These are phyloP conservation scores for Drosophila repleta DNA, from an alignment of 1,140 invertebrate genomes.

Conservation along the genomic window DNA sequence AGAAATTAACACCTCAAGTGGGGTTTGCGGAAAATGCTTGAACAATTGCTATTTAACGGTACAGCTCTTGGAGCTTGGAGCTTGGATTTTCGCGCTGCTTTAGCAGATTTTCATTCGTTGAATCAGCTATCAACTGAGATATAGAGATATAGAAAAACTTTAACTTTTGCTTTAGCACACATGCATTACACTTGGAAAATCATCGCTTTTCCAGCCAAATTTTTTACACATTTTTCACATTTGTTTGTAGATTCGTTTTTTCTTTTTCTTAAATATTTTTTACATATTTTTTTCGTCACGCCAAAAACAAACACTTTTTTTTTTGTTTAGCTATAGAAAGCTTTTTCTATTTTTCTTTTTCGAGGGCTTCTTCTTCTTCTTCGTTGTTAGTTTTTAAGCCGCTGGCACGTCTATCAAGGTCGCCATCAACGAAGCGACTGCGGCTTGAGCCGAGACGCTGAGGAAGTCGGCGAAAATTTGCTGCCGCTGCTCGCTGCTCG, in stretches of 20 bases:
- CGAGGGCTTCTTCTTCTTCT: constrained; percentile 25
- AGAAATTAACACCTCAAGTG: constrained; percentile 34
- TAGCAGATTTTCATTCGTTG: constrained; percentile 1
- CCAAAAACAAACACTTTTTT: not conserved
- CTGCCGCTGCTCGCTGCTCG: not conserved
- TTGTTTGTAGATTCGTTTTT: constrained; percentile 14
- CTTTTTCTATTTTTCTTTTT: constrained; percentile 24
- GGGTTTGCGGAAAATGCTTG: constrained; percentile 16
- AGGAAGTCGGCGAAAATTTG: constrained; percentile 52
- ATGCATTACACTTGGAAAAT: constrained; percentile 4
- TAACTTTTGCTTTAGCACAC: constrained; percentile 9
- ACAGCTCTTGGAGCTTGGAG: constrained; percentile 15
- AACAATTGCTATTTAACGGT: constrained; percentile 33
- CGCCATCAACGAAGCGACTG: constrained; percentile 83
- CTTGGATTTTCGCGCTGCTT: constrained; percentile 21
- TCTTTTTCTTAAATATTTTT: not conserved
- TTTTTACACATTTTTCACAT: constrained; percentile 41
- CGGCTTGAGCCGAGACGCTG: constrained; percentile 23
- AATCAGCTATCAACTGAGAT: too few relatives aligned
- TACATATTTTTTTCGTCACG: constrained; percentile 2
- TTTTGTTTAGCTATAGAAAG: constrained; percentile 6
- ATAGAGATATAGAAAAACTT: too few relatives aligned
- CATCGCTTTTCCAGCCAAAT: constrained; percentile 9
- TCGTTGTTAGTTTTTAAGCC: constrained; percentile 31
- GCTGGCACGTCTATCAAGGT: constrained; percentile 83